Evolutionary conservation across 2,888 invertebrate genomes (phyloP).

Genomic region (Gerris lacustris): DNA sequence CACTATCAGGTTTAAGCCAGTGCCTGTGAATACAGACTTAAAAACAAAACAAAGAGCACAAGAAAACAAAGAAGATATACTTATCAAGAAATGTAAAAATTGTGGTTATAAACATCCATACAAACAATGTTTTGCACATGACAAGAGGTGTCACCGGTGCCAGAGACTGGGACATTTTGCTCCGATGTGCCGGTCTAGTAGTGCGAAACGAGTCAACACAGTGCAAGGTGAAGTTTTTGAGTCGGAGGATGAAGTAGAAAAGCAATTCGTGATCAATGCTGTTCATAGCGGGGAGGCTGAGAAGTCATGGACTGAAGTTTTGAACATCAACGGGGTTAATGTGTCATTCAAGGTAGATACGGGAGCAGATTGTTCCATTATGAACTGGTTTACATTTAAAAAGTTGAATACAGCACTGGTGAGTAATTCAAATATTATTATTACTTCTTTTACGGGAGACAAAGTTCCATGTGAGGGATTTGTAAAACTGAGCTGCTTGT

Average conservation of each 20-base stretch:
- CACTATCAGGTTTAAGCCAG: too few relatives aligned
- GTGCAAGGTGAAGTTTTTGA: too few relatives aligned
- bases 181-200: too few relatives aligned
- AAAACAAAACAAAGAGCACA: neutral
- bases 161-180: too few relatives aligned
- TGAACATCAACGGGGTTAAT: neutral
- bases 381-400: neutral
- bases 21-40: neutral
- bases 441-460: neutral
- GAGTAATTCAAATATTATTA: neutral
- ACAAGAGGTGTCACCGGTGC: too few relatives aligned
- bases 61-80: neutral
- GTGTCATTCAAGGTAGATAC: neutral
- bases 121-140: too few relatives aligned
- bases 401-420: neutral
- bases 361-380: neutral
- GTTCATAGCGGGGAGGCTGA: neutral
- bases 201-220: too few relatives aligned
- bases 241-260: neutral
- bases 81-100: neutral
- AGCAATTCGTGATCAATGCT: neutral
- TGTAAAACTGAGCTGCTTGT: neutral
- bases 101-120: too few relatives aligned
- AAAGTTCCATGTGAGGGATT: neutral
- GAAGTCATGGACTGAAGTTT: neutral